Conservation (phyloP, 2,113 vertebrate genomes). For the Strix uralensis region DNA sequence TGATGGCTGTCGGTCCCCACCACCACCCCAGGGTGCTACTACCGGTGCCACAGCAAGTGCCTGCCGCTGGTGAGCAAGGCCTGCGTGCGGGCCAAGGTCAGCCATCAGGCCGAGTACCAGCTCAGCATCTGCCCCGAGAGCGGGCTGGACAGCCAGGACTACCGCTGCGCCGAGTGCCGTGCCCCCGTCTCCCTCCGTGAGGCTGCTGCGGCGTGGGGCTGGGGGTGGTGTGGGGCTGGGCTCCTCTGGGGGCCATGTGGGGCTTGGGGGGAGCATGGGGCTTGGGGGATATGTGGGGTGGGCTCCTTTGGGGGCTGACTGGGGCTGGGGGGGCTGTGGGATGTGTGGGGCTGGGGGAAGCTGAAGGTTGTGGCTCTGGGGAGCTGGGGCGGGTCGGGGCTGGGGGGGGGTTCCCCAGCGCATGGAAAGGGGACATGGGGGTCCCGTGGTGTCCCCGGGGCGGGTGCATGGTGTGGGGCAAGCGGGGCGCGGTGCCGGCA, state of each 20-base stretch:
- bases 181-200: slow-evolving; percentile 90
- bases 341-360: neutral
- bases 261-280: neutral
- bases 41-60: slow-evolving; percentile 96
- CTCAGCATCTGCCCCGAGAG: slow-evolving; percentile 95
- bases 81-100: slow-evolving; percentile 94
- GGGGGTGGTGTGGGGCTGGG: neutral
- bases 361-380: too few species aligned
- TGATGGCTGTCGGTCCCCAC: too few species aligned
- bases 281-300: too few species aligned
- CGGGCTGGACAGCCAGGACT: slow-evolving; percentile 93
- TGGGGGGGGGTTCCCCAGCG: neutral
- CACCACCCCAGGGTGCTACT: slow-evolving; percentile 84
- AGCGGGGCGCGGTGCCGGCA: rapidly evolving
- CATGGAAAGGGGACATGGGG: rapidly evolving
- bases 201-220: neutral
- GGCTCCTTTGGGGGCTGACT: neutral
- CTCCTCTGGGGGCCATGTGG: neutral
- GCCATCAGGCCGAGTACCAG: slow-evolving; percentile 94
- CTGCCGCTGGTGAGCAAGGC: slow-evolving; percentile 91
- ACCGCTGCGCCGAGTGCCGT: slow-evolving; percentile 93
- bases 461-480: neutral
- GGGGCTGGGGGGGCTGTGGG: neutral
- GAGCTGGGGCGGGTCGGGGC: too few species aligned
- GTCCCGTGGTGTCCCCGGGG: rapidly evolving